Evolutionary conservation across 2,888 invertebrate genomes (phyloP).

Genomic region (Tipula unca): DNA sequence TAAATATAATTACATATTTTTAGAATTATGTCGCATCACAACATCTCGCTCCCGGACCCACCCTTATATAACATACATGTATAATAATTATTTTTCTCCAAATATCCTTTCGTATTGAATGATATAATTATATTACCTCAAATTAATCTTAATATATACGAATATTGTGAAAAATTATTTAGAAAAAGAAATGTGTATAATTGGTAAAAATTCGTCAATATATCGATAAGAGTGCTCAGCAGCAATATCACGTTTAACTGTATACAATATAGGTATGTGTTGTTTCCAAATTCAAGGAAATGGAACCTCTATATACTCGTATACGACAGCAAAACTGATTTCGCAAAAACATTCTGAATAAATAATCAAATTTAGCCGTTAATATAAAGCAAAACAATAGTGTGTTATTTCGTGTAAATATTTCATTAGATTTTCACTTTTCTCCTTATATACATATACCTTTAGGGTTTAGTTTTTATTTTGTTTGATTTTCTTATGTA

Average conservation of each 20-base stretch:
- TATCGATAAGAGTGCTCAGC: no score
- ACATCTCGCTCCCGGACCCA: no score
- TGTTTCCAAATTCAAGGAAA: neutral
- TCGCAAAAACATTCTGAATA: neutral
- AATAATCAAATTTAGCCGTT: conserved; percentile 8
- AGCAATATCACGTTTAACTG: no score
- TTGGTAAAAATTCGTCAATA: no score
- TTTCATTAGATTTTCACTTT: neutral
- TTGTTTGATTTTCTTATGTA: neutral
- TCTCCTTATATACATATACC: neutral
- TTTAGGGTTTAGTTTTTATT: neutral
- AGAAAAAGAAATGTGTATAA: no score
- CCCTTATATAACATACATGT: no score
- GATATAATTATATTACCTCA: neutral
- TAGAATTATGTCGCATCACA: no score
- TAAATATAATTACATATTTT: no score
- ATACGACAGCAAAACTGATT: neutral
- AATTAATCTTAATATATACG: neutral
- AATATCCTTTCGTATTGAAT: no score
- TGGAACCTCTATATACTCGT: neutral
- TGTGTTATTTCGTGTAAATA: neutral
- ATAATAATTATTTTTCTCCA: no score
- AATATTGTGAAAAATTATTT: neutral
- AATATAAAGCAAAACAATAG: neutral
- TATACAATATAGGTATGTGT: neutral